Evolutionary conservation across 2,797 vertebrate genomes (phyloP).

Genomic region (Erpetoichthys calabaricus): DNA sequence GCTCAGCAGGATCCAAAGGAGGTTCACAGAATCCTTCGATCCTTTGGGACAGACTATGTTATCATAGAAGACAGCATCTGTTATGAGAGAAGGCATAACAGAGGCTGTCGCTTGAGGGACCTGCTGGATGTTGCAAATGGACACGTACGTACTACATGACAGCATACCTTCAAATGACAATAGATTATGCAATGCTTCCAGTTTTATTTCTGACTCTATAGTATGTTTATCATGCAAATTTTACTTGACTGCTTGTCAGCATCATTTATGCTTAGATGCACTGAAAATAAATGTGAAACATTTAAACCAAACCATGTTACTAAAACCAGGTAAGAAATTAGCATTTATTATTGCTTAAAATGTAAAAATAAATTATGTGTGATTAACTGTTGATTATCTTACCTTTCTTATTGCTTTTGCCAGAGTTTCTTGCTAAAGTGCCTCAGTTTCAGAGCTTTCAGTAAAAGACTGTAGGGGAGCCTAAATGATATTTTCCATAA

Average conservation of each 20-base stretch:
- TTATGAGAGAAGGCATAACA: conserved; percentile 69
- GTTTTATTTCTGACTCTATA: not conserved
- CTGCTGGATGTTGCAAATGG: conserved; percentile 81
- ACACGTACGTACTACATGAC: conserved; percentile 59
- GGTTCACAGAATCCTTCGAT: conserved; percentile 57
- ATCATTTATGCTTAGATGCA: conserved; percentile 16
- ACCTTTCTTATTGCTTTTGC: no score
- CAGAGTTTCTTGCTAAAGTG: no score
- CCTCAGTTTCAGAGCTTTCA: no score
- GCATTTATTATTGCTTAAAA: no score
- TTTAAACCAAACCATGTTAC: conserved; percentile 4
- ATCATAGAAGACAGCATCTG: conserved; percentile 94
- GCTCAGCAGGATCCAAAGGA: conserved; percentile 68
- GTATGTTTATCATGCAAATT: not conserved
- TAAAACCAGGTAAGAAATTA: no score
- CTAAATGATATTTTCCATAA: no score
- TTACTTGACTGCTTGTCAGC: conserved; percentile 10
- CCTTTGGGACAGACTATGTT: conserved; percentile 69
- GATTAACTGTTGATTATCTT: no score
- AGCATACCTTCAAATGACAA: not conserved
- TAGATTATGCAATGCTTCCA: not conserved
- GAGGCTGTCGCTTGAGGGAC: conserved; percentile 83
- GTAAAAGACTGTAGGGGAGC: no score
- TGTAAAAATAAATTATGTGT: no score
- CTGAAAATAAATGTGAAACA: conserved; percentile 15